These are phyloP conservation scores for Microctonus aethiopoides DNA, from an alignment of 2,888 invertebrate genomes.

Conservation along the genomic window DNA sequence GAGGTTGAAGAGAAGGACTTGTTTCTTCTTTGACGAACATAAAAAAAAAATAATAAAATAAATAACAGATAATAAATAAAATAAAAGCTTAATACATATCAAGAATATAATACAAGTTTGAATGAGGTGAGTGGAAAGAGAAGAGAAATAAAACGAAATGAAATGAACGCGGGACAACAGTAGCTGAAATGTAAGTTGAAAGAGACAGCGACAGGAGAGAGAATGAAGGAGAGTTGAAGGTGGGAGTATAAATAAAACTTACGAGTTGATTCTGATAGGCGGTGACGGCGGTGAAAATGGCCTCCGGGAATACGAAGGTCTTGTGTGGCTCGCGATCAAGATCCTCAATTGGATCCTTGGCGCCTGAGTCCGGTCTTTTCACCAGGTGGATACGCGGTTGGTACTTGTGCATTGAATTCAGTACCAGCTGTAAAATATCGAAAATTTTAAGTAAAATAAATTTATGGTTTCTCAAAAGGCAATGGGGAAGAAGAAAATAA, in stretches of 20 bases:
- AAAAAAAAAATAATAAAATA: too few relatives aligned
- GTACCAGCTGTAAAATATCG: constrained; percentile 74
- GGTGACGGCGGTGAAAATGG: constrained; percentile 87
- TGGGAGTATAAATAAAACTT: constrained; percentile 65
- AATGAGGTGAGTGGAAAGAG: neutral
- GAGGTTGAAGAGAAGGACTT: constrained; percentile 4
- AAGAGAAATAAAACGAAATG: neutral
- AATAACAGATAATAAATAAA: constrained; percentile 21
- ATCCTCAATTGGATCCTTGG: constrained; percentile 72
- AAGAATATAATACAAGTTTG: neutral
- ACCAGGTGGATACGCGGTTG: constrained; percentile 85
- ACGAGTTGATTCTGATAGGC: constrained; percentile 91
- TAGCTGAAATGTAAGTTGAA: constrained; percentile 30
- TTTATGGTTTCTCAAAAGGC: constrained; percentile 9
- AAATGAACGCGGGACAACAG: constrained; percentile 34
- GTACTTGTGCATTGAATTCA: constrained; percentile 89
- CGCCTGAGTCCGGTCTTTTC: constrained; percentile 73
- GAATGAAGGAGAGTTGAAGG: constrained; percentile 30
- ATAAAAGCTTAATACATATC: constrained; percentile 10
- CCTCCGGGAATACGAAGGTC: constrained; percentile 84
- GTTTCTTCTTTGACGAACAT: constrained; percentile 11
- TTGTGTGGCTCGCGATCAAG: constrained; percentile 80
- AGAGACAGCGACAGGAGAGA: constrained; percentile 28
- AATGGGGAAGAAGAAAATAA: too few relatives aligned
- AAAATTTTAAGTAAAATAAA: constrained; percentile 9